Conservation (phyloP, 2,797 vertebrate genomes). For the Pagetopsis macropterus region DNA sequence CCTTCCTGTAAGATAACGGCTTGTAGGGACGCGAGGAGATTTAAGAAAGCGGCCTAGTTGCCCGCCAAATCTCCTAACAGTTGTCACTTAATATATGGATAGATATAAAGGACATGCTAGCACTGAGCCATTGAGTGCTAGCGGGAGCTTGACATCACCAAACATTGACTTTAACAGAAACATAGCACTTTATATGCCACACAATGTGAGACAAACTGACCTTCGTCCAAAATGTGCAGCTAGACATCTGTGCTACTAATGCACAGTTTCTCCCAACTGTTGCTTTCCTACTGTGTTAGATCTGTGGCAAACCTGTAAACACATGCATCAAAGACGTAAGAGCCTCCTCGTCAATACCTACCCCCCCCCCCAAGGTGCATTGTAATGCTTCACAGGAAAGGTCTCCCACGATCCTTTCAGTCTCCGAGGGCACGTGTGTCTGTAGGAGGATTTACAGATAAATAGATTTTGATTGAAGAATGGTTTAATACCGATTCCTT, state of each 20-base stretch:
- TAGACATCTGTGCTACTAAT: neutral
- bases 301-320: constrained; percentile 33
- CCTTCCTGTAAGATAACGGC: no score
- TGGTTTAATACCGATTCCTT: constrained; percentile 13
- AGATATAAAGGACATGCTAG: no score
- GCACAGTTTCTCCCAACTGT: neutral
- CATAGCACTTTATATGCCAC: constrained; percentile 52
- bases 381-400: constrained; percentile 40
- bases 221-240: neutral
- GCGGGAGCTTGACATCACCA: constrained; percentile 8
- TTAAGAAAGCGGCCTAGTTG: no score
- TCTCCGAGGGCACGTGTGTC: constrained; percentile 19
- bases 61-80: no score
- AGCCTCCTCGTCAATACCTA: constrained; percentile 49
- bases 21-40: no score
- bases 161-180: constrained; percentile 39
- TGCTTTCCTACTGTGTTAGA: constrained; percentile 16
- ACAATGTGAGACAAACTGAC: neutral
- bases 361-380: constrained; percentile 4
- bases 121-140: no score
- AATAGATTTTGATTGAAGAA: constrained; percentile 28
- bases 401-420: constrained; percentile 54
- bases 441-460: constrained; percentile 29
- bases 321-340: constrained; percentile 42
- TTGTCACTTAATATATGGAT: no score